Base-by-base conservation (phyloP, 2,888 invertebrate species). In the Eristalis arbustorum region DNA sequence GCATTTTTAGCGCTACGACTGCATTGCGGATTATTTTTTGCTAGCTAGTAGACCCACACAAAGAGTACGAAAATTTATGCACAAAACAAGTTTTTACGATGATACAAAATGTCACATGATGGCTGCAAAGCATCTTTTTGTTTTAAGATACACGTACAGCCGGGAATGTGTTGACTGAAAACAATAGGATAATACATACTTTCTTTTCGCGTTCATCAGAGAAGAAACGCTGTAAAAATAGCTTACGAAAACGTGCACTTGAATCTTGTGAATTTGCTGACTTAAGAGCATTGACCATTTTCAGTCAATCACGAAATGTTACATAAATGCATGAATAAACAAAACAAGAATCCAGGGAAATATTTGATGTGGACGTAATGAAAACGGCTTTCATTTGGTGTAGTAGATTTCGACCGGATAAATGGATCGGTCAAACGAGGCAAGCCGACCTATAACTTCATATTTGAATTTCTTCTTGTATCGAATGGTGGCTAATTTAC, bases 271-370 rank as follows among this genome's bases (percentile, higher is more conserved):
- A 79, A 66, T 73, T 67, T 62, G 37, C 34, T 61, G 64, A 72
- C 61, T 79, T 79, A 67, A 67, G 72, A 79, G 34, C 72, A 61
- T 42, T 79, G 79, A 72, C 79, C 80, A 74, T 63, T 80, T 68
- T 57, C 13, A 23, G 75, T 13, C 76, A 76, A 80, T 76, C 75
- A 84, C 75, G 76, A 80, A 80, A 72, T 80, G 68, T 57, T 69
- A 80, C 74, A 80, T 80, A 80, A 80, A 64, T 63, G 68, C 69
- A 80, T 80, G 80, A 80, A 80, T 80, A 80, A 84, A 76, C 80
- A 72, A 84, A 84, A 84, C 76, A 80, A 59, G 76, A 34, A 68
- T 49, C 72, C 80, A 68, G 42, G 75, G 49, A 80, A 72, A 76
- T 75, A 63, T 62, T 80, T 72, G 72, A 68, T 72, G 57, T 57